Percentiles rank a stretch among this genome's conserved stretches.
Conservation (phyloP, 2,888 invertebrate genomes). For the Eretmocerus hayati region DNA sequence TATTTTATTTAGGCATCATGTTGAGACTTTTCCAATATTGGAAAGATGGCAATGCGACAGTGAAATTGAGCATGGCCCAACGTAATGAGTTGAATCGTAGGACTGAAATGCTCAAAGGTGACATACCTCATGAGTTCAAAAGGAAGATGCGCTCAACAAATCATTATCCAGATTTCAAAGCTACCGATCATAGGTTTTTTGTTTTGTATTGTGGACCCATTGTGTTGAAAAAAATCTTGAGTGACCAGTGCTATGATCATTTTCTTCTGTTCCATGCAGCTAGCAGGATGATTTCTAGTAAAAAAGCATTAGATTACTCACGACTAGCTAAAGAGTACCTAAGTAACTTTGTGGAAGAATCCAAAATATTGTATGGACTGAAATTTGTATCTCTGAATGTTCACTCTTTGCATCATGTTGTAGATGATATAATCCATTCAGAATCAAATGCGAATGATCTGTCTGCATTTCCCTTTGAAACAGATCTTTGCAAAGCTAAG, state of each 20-base stretch:
- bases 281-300: neutral
- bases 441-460: neutral
- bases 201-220: neutral
- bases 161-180: neutral
- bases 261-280: neutral
- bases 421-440: neutral
- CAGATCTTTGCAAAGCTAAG: neutral
- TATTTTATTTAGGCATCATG: slow-evolving; percentile 1
- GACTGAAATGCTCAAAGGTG: neutral
- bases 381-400: neutral
- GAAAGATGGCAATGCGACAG: neutral
- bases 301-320: neutral
- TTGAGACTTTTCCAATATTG: slow-evolving; percentile 3
- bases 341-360: neutral
- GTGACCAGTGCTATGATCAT: neutral
- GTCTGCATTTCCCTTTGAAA: neutral
- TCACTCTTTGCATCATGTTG: neutral
- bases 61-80: neutral
- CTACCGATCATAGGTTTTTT: slow-evolving; percentile 2
- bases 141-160: neutral
- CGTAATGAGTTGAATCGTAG: neutral
- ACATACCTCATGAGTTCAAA: neutral
- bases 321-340: neutral
- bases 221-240: neutral
- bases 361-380: neutral